Base-by-base conservation (phyloP, 2,797 vertebrate species). In the Potorous gilbertii region DNA sequence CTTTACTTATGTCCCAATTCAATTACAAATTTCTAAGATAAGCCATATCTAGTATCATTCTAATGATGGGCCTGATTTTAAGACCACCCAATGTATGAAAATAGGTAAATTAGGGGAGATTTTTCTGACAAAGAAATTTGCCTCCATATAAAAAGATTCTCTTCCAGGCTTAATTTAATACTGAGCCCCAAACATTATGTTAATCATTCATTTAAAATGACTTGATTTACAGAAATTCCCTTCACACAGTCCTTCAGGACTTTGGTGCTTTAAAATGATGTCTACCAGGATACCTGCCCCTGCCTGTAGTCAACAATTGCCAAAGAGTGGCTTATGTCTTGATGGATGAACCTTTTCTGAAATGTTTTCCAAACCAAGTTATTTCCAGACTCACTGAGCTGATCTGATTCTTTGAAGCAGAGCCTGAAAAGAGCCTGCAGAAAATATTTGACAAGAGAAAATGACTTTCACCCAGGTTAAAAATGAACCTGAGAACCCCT, bases 401-500 rank as follows among this genome's bases (percentile, higher is more conserved):
- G 66, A 40, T 74, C n/a, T 74, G 16, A 74, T 74, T 74, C 66
- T 74, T 74, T 74, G 66, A 74, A 40, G 40, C 16, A 21, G 16
- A 74, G 66, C 34, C 62, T 74, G 62, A 12, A 74, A 74, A 40
- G 14, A 90, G 34, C 90, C 90, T 89, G 31, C 18, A 96, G 62
- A 54, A 12, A 14, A 54, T 21, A 94, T 95, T 81, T 90, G 94
- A 87, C 52, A 18, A 87, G 92, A 95, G 94, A 93, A 91, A 92
- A n/a, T 57, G 95, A 1, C 66, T 90, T 91, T 94, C 90, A 16
- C 31, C 1, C 16, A 34, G 93, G 54, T 94, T 94, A 55, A 50
- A 95, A 94, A 92, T 34, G 40, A 93, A 56, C 31, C 62, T 40
- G 5, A 5, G 89, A 27, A 66, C 57, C 74, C 40, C 62, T 27